These are phyloP conservation scores for Holacanthella duospinosa DNA, from an alignment of 2,888 invertebrate species.

Conservation along the genomic window DNA sequence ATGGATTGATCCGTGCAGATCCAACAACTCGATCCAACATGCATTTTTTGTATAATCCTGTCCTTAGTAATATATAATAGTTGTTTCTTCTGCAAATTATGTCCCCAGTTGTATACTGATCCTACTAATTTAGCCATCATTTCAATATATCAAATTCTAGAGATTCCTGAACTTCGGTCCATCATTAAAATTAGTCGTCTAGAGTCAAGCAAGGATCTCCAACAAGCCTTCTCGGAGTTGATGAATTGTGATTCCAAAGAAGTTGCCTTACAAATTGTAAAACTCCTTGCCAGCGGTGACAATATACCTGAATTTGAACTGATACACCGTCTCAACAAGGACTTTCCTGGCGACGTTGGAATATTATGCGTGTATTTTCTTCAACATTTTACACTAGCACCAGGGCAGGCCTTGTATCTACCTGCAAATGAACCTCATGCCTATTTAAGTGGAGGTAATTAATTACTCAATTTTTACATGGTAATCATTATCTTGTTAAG, in stretches of 20 bases:
- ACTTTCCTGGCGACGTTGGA: slow-evolving; percentile 87
- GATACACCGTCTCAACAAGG: slow-evolving; percentile 42
- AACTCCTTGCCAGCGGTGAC: slow-evolving; percentile 42
- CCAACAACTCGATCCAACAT: no score
- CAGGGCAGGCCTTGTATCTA: slow-evolving; percentile 85
- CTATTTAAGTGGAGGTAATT: slow-evolving; percentile 77
- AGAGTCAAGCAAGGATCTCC: slow-evolving; percentile 46
- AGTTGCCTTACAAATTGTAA: slow-evolving; percentile 46
- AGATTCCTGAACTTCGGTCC: slow-evolving; percentile 56
- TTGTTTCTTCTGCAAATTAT: no score
- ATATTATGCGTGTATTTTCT: slow-evolving; percentile 83
- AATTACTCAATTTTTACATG: no score
- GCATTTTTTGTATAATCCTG: no score
- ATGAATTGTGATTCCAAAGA: slow-evolving; percentile 53
- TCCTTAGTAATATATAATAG: no score
- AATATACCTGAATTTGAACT: slow-evolving; percentile 38
- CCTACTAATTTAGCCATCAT: no score
- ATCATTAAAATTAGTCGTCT: slow-evolving; percentile 49
- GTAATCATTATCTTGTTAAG: no score
- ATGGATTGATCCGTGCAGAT: no score
- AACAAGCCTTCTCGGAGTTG: slow-evolving; percentile 57
- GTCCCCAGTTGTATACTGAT: no score
- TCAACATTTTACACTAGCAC: slow-evolving; percentile 62
- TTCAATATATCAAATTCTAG: no score
- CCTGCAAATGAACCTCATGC: slow-evolving; percentile 92